Evolutionary conservation across 2,797 vertebrate genomes (phyloP).

Genomic region (Corythornis leucogaster): DNA sequence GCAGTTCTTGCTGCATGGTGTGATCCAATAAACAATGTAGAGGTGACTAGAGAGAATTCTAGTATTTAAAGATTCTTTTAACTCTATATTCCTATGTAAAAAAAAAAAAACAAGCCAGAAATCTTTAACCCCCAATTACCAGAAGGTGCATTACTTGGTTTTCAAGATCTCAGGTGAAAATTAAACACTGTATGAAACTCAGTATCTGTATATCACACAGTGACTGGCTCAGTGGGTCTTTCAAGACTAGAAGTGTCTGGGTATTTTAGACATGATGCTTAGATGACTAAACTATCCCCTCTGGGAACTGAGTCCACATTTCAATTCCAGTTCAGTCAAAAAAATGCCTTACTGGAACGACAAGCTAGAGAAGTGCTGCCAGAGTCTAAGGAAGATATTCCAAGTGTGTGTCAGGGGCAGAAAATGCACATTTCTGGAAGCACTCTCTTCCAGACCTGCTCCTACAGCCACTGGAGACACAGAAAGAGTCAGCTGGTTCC

Average conservation of each 20-base stretch:
- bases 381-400: neutral
- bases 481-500: neutral
- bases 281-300: neutral
- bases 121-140: neutral
- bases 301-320: conserved; percentile 2
- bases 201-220: neutral
- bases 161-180: neutral
- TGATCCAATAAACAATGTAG: neutral
- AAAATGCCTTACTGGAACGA: neutral
- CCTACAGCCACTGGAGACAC: neutral
- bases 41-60: neutral
- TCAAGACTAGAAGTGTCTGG: neutral
- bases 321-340: conserved; percentile 3
- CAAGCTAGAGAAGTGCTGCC: neutral
- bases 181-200: neutral
- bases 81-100: neutral
- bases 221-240: neutral
- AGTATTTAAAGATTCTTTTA: neutral
- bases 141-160: neutral
- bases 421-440: neutral
- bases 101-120: neutral
- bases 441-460: neutral
- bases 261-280: neutral
- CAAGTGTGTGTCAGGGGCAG: neutral
- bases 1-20: fast-evolving